Evolutionary conservation across 2,113 vertebrate species (phyloP).

Genomic region (Psilopsiagon aurifrons): DNA sequence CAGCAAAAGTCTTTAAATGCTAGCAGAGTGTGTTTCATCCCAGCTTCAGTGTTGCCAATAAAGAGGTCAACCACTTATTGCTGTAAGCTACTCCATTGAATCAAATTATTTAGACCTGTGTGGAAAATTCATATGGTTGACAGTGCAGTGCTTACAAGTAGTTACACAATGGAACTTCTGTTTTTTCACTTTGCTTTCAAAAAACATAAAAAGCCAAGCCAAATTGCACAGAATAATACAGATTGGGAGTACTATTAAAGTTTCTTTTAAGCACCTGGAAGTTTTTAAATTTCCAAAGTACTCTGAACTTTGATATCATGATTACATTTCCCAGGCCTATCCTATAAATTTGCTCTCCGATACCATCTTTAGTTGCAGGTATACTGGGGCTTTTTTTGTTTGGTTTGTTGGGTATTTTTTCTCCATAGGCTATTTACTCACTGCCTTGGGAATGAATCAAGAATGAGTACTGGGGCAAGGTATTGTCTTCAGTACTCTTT

Average conservation of each 20-base stretch:
- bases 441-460: background rate
- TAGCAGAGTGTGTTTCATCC: conserved; percentile 19
- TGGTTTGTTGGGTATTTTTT: background rate
- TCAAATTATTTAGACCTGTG: conserved; percentile 5
- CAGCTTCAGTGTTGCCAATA: background rate
- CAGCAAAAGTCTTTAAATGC: conserved; percentile 29
- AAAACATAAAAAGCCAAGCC: background rate
- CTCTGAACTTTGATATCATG: background rate
- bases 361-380: background rate
- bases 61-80: background rate
- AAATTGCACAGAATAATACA: background rate
- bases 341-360: background rate
- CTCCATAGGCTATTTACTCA: background rate
- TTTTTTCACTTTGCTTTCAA: conserved; percentile 34
- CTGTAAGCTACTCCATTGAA: conserved; percentile 6
- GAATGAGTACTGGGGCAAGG: background rate
- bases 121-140: conserved; percentile 20
- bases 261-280: background rate
- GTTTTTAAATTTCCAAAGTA: conserved; percentile 1
- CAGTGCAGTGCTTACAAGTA: background rate
- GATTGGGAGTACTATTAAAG: background rate
- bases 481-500: background rate
- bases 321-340: background rate
- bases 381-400: background rate
- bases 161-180: background rate